Evolutionary conservation across 2,797 vertebrate species (phyloP).

Genomic region (Lagocephalus sceleratus): DNA sequence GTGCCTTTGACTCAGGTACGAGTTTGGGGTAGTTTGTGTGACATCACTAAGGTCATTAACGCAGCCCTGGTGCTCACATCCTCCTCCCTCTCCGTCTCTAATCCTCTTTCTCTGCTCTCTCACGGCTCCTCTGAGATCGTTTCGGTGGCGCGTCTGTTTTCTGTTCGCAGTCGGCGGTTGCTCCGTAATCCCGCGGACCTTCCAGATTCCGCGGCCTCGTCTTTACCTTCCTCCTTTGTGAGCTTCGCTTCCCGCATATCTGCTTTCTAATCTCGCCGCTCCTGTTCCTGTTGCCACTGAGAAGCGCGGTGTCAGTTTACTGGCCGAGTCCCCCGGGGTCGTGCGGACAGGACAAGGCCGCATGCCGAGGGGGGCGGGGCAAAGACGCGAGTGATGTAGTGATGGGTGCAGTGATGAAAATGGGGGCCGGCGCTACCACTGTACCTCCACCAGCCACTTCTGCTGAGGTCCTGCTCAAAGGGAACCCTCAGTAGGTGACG

Average conservation of each 20-base stretch:
- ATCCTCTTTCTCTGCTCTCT: slow-evolving; percentile 41
- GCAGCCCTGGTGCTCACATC: slow-evolving; percentile 39
- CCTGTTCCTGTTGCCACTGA: slow-evolving; percentile 42
- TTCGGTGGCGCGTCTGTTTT: slow-evolving; percentile 45
- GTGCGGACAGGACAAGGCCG: slow-evolving; percentile 16
- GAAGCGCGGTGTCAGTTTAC: slow-evolving; percentile 18
- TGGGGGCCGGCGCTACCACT: slow-evolving; percentile 43
- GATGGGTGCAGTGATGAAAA: slow-evolving; percentile 27
- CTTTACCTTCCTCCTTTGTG: slow-evolving; percentile 16
- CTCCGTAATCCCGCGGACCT: slow-evolving; percentile 50
- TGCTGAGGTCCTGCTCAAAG: slow-evolving; percentile 56
- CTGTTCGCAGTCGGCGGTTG: slow-evolving; percentile 42
- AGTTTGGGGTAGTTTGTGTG: neutral
- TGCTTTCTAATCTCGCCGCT: slow-evolving; percentile 49
- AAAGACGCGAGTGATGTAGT: slow-evolving; percentile 13
- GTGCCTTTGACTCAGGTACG: no score
- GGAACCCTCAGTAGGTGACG: slow-evolving; percentile 60
- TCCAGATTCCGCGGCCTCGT: slow-evolving; percentile 23
- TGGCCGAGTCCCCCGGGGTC: neutral
- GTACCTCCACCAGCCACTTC: slow-evolving; percentile 52
- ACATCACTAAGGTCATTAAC: slow-evolving; percentile 52
- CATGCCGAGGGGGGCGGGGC: slow-evolving; percentile 15
- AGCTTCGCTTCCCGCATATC: slow-evolving; percentile 43
- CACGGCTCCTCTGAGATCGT: slow-evolving; percentile 35
- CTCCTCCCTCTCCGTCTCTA: slow-evolving; percentile 42